phyloP scores from a whole-genome alignment of 2,888 invertebrate species.

The Apodemia zela region DNA sequence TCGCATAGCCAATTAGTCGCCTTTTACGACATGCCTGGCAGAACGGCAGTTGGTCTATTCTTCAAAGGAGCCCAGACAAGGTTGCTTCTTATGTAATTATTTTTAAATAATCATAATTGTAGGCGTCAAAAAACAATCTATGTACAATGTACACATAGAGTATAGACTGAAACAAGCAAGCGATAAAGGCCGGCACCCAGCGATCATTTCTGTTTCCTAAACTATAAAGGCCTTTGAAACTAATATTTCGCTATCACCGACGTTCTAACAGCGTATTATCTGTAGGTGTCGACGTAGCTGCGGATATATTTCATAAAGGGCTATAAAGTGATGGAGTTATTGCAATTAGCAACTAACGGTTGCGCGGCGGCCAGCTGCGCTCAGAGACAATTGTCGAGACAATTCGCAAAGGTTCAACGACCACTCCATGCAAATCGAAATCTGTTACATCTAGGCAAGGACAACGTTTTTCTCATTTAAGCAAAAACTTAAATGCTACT shows the following conservation, averaged over 20 bases:
- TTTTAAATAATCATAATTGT: too few relatives aligned
- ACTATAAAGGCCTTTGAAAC: not conserved
- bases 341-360: slow-evolving; percentile 61
- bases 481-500: too few relatives aligned
- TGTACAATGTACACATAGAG: too few relatives aligned
- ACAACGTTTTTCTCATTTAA: too few relatives aligned
- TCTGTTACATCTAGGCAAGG: not conserved
- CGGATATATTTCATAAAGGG: slow-evolving; percentile 44
- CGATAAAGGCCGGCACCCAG: not conserved
- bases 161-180: too few relatives aligned
- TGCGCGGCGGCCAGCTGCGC: slow-evolving; percentile 52
- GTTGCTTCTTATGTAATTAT: too few relatives aligned
- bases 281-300: slow-evolving; percentile 7
- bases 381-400: slow-evolving; percentile 57
- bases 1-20: too few relatives aligned
- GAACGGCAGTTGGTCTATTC: too few relatives aligned
- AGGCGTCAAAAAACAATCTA: too few relatives aligned
- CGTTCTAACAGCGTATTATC: slow-evolving; percentile 2
- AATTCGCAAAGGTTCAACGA: slow-evolving; percentile 64
- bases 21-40: too few relatives aligned
- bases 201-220: not conserved
- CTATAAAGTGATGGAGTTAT: slow-evolving; percentile 49
- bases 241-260: not conserved
- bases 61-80: too few relatives aligned
- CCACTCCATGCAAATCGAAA: slow-evolving; percentile 34